phyloP scores from a whole-genome alignment of 2,797 vertebrate genomes.

The Podargus strigoides region DNA sequence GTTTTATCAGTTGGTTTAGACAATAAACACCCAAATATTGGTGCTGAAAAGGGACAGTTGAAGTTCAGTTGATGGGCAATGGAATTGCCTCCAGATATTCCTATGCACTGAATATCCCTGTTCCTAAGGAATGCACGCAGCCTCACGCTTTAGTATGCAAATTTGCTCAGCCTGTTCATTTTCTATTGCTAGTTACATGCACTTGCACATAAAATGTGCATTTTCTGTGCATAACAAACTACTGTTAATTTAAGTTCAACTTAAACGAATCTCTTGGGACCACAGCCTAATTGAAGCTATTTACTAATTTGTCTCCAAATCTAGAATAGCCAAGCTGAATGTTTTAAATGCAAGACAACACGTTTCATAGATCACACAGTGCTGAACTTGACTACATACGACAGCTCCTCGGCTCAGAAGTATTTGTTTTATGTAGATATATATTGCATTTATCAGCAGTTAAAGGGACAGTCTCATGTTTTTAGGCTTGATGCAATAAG shows the following conservation, averaged over 20 bases:
- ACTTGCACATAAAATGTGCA: background rate
- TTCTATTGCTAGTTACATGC: constrained; percentile 32
- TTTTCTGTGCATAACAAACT: constrained; percentile 15
- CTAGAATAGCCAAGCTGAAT: background rate
- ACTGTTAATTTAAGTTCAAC: background rate
- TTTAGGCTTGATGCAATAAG: background rate
- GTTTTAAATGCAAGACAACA: background rate
- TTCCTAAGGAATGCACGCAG: background rate
- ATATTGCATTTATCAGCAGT: background rate
- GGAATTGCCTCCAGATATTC: constrained; percentile 35
- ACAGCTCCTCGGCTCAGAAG: background rate
- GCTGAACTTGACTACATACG: background rate
- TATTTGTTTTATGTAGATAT: background rate
- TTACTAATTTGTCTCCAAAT: background rate
- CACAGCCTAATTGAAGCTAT: background rate
- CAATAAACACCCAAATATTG: constrained; percentile 48
- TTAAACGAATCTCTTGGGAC: background rate
- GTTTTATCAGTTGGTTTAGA: constrained; percentile 53
- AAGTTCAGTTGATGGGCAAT: constrained; percentile 40
- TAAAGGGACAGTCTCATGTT: background rate
- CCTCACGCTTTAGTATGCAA: background rate
- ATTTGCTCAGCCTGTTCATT: constrained; percentile 2
- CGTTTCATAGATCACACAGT: background rate
- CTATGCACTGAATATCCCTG: background rate
- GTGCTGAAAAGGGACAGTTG: constrained; percentile 37